Base-by-base conservation (phyloP, 1,140 invertebrate species). In the Dendroctonus valens region DNA sequence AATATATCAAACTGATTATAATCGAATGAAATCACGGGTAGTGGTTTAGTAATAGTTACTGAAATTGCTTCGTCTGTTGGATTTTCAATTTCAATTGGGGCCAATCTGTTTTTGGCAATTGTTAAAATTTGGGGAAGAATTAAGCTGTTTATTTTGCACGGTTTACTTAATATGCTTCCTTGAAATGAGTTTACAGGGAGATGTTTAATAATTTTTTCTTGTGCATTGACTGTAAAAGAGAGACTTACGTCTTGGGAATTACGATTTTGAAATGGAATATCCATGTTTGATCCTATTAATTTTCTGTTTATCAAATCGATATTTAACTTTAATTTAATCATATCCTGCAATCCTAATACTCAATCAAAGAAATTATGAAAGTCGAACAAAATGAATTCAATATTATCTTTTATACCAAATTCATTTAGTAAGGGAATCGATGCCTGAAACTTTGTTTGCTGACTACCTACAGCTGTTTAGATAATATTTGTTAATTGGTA, bases 291-390 rank as follows among this genome's bases (percentile, higher is more conserved):
- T 6, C 37, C 37, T 15, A 54, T 38, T 54, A 54, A 38, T 37
- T 12, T 54, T 39, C 39, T 54, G 12, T 54, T 54, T 37, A 38
- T 8, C 7, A 54, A 39, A 54, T 38, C 52, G 8, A 54, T 54
- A 37, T 37, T 54, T 37, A 54, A 38, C 7, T 54, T 54, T 38
- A 54, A 37, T 37, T 15, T 54, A 8, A 54, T 37, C 12, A 54
- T 7, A 39, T 54, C 37, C 5, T 7, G 6, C 39, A 54, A 54
- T 37, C 52, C 52, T 14, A 50, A 8, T 37, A 54, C 39, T 37
- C 37, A 7, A 39, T 54, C 52, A 39, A 54, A 54, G 52, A 37
- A 54, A 54, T 54, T 12, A 7, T 54, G 37, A 39, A 54, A 54
- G 12, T 54, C 37, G 37, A 37, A 54, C 6, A 54, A 12, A 6